Base-by-base conservation (phyloP, 2,888 invertebrate genomes). In the Trissolcus japonicus region DNA sequence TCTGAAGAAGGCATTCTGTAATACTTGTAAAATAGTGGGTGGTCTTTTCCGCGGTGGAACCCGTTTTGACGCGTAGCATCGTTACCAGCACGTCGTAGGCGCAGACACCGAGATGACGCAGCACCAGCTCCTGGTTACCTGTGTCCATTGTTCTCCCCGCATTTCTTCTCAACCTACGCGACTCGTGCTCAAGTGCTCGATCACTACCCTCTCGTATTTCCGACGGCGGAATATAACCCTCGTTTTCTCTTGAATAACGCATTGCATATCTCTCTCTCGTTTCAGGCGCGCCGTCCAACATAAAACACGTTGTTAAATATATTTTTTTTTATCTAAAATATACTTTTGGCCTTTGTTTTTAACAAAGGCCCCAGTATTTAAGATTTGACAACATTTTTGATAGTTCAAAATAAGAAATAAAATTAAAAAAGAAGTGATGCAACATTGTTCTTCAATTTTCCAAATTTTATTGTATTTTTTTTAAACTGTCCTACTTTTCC, bases 111-210 rank as follows among this genome's bases (percentile, higher is more conserved):
- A 82, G 86, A 86, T 85, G 86, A 86, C 85, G 86, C 86, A 86
- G 85, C 86, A 86, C 83, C 82, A 82, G 84, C 85, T 86, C 84
- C 85, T 82, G 85, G 86, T 84, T 86, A 85, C 86, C 83, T 82
- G 79, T 76, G 82, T 81, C 85, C 83, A 88, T 88, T 88, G 87
- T 88, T 87, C 86, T 84, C 84, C 84, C 84, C 84, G 85, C 85
- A 84, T 85, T 85, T 86, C 84, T 86, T 86, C 86, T 84, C 82
- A 83, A 85, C 88, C 84, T 85, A 86, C 85, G 84, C 82, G 83
- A 87, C 88, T 87, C 88, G 88, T 88, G 88, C 87, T 88, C 88
- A 87, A 88, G 88, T 88, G 85, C 85, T 85, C 86, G 84, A 86
- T 85, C 82, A 82, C 84, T 82, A 85, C 85, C 85, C 86, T 85